Conservation (phyloP, 2,113 vertebrate species). For the Motacilla tschutschensis region DNA sequence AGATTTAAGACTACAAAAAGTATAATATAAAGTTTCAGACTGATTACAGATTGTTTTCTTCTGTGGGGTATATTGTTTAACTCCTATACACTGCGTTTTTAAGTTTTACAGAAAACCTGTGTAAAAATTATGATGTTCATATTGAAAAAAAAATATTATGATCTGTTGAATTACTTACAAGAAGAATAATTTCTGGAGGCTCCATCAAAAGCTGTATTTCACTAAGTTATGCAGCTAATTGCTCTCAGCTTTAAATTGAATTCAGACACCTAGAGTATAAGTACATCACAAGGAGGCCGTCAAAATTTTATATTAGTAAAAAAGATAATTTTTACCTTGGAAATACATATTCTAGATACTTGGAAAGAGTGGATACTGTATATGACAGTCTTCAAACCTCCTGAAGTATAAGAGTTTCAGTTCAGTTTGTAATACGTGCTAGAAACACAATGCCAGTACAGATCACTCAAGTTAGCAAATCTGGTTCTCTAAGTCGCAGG, state of each 20-base stretch:
- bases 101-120: conserved; percentile 13
- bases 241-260: neutral
- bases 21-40: conserved; percentile 27
- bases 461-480: neutral
- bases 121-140: neutral
- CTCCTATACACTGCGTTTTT: conserved; percentile 24
- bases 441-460: neutral
- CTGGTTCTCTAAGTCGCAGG: neutral
- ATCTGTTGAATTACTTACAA: neutral
- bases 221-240: neutral
- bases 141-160: neutral
- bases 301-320: neutral
- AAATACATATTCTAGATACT: neutral
- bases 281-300: neutral
- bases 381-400: neutral
- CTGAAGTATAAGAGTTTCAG: neutral
- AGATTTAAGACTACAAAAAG: conserved; percentile 1
- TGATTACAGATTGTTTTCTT: conserved; percentile 16
- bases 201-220: neutral
- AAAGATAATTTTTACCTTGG: neutral
- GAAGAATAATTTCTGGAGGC: neutral
- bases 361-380: neutral
- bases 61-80: neutral
- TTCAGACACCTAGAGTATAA: neutral
- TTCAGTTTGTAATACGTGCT: neutral